phyloP scores from a whole-genome alignment of 2,888 invertebrate species.

The Drepana falcataria region DNA sequence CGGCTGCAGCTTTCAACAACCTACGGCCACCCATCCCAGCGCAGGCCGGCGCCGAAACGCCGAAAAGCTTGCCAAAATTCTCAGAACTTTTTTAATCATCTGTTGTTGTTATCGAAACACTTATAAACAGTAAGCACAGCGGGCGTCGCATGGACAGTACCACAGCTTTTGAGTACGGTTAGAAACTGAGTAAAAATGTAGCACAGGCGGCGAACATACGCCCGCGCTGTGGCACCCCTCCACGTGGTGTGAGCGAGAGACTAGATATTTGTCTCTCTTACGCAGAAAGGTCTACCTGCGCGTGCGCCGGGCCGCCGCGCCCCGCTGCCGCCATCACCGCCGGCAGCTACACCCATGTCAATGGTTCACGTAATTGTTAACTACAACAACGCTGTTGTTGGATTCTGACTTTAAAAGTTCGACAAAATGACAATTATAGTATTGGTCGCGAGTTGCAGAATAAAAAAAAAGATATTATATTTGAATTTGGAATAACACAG shows the following conservation, averaged over 20 bases:
- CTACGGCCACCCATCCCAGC: constrained; percentile 69
- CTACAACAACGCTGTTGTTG: constrained; percentile 39
- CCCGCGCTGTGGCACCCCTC: constrained; percentile 69
- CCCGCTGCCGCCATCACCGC: constrained; percentile 53
- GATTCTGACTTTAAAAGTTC: constrained; percentile 25
- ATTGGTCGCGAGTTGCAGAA: too few relatives aligned
- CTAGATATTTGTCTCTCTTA: constrained; percentile 27
- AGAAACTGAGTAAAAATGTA: constrained; percentile 79
- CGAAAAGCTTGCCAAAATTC: constrained; percentile 45
- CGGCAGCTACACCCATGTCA: constrained; percentile 70
- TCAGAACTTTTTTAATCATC: constrained; percentile 67
- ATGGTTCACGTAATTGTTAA: constrained; percentile 67
- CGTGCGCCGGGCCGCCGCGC: constrained; percentile 66
- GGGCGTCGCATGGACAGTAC: constrained; percentile 31
- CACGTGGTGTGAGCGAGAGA: constrained; percentile 60
- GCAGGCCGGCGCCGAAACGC: constrained; percentile 61
- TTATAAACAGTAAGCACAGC: constrained; percentile 41
- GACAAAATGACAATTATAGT: constrained; percentile 15
- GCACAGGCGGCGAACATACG: constrained; percentile 69
- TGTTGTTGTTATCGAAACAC: constrained; percentile 63
- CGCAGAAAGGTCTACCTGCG: constrained; percentile 63
- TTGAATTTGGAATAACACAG: too few relatives aligned
- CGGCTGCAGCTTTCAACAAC: constrained; percentile 70
- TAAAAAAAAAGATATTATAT: too few relatives aligned
- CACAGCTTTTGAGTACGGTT: constrained; percentile 56